Evolutionary conservation across 53 echinoderm and acorn worm species (phyloP), one percentile per base, ranked within the genome.

Genomic region (Echinometra lucunter): DNA sequence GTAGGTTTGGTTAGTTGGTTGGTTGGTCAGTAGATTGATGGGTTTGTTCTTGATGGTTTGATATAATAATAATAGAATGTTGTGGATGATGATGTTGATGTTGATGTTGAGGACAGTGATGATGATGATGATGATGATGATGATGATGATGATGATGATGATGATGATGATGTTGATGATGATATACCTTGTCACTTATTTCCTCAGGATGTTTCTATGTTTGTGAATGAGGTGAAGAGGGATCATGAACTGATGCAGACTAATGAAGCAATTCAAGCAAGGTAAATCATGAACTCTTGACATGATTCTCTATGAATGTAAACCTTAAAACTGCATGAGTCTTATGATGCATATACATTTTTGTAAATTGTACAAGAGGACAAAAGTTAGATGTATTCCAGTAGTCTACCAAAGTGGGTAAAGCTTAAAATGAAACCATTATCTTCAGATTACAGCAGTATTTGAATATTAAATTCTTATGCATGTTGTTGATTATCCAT

Each of bases 181-280:
- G 23, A 12, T 63, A 12, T 63, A 55, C 44, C 42, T 88, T 58
- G 1, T 89, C 75, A 6, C 40, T 47, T 83, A 2, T 47, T 83
- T 12, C 28, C 27, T 1, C 49, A 99, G 99, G 99, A 99, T 94
- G 82, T 99, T 37, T 99, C 98, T 4, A 93, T 97, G 53, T 99
- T 94, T 91, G 98, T 98, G 42, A 99, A 99, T 95, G 99, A 99
- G 88, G 99, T 99, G 72, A 98, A 99, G 95, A 96, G 98, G 82
- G 99, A 99, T 66, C 87, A 96, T 75, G 99, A 99, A 92, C 85
- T 95, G 63, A 96, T 99, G 95, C 97, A 98, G 82, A 97, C 96
- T 30, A 97, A 95, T 83, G 91, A 96, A 74, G 94, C 96, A 63
- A 98, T 98, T 72, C 94, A 98, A 94, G 95, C 95, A 89, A 99